Evolutionary conservation across 2,797 vertebrate genomes (phyloP).

Genomic region (Merluccius polli): DNA sequence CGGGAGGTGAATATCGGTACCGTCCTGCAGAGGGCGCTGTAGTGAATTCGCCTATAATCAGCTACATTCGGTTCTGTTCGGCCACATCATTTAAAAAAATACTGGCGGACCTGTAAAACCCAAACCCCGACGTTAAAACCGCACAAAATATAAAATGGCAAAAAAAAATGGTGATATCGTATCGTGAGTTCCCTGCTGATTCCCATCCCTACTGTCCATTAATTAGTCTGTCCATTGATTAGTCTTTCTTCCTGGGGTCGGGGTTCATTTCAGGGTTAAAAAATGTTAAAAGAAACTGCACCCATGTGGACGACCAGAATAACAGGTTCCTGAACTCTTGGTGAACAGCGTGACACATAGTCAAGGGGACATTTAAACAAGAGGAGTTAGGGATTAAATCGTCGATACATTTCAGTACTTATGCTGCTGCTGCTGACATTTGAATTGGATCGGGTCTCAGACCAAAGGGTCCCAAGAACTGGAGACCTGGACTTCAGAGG

Average conservation of each 20-base stretch:
- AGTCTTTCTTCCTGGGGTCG: constrained; percentile 31
- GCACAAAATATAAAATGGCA: no score
- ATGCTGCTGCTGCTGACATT: neutral
- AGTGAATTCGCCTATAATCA: no score
- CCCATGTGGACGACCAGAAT: constrained; percentile 13
- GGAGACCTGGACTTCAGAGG: constrained; percentile 17
- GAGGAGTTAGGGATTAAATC: neutral
- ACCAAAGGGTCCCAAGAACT: neutral
- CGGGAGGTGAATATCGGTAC: no score
- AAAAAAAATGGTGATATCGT: no score
- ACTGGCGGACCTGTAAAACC: no score
- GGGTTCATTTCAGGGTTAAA: constrained; percentile 17
- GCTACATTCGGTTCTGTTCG: no score
- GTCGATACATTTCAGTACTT: neutral
- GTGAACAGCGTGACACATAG: neutral
- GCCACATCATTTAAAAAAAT: no score
- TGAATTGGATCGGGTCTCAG: neutral
- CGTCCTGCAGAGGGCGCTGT: no score
- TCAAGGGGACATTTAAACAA: neutral
- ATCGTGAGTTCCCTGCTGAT: constrained; percentile 7
- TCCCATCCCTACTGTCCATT: neutral
- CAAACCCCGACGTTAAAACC: no score
- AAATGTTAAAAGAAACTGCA: constrained; percentile 20
- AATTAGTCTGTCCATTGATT: constrained; percentile 26
- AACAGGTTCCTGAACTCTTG: neutral